Evolutionary conservation across 2,888 invertebrate genomes (phyloP).

Genomic region (Drosophila histrio): DNA sequence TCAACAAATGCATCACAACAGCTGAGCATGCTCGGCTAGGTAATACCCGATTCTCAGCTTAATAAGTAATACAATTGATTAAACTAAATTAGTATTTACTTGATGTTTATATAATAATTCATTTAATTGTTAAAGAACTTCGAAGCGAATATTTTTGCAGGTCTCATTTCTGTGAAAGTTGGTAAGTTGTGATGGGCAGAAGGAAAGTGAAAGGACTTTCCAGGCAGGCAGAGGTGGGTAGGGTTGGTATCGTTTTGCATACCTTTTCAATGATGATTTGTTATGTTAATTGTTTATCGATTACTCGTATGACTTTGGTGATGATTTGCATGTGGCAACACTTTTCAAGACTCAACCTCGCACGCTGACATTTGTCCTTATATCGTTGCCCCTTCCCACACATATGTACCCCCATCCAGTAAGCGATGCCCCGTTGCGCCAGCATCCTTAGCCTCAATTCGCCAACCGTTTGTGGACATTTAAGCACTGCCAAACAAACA

Average conservation of each 20-base stretch:
- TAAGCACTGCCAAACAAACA: background rate
- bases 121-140: no score
- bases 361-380: constrained; percentile 20
- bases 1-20: background rate
- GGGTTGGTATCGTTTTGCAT: background rate
- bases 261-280: constrained; percentile 9
- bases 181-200: no score
- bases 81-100: no score
- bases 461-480: constrained; percentile 16
- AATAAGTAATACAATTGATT: no score
- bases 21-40: background rate
- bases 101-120: no score
- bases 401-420: background rate
- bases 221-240: background rate
- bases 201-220: background rate
- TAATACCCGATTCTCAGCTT: no score
- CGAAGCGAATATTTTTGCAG: background rate
- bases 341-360: background rate
- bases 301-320: constrained; percentile 13
- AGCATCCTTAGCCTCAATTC: constrained; percentile 40
- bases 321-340: constrained; percentile 25
- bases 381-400: background rate
- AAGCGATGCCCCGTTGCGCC: background rate
- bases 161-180: no score
- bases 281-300: constrained; percentile 40